phyloP scores from a whole-genome alignment of 2,888 invertebrate species.

The Caenorhabditis sp. region DNA sequence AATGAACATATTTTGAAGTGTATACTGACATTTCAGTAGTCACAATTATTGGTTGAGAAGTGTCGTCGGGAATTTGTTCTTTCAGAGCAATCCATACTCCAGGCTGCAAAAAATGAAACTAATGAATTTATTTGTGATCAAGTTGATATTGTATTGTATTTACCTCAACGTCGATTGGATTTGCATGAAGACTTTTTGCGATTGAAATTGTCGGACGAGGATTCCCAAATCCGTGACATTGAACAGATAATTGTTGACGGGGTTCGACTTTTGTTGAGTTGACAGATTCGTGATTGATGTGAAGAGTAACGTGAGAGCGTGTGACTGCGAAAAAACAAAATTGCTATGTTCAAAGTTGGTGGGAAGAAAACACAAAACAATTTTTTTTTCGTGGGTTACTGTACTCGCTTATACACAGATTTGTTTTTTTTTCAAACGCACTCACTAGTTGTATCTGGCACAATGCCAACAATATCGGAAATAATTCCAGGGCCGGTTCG shows the following conservation, averaged over 20 bases:
- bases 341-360: too few species aligned
- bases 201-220: slow-evolving; percentile 44
- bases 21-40: slow-evolving; percentile 12
- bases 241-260: slow-evolving; percentile 22
- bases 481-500: slow-evolving; percentile 54
- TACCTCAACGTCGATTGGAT: slow-evolving; percentile 33
- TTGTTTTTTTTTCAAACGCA: neutral
- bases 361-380: too few species aligned
- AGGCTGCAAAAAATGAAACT: slow-evolving; percentile 7
- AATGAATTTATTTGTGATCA: too few species aligned
- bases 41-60: neutral
- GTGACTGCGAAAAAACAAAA: slow-evolving; percentile 15
- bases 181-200: slow-evolving; percentile 28
- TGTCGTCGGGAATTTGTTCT: neutral
- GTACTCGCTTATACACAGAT: too few species aligned
- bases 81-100: slow-evolving; percentile 41
- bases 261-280: slow-evolving; percentile 33
- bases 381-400: too few species aligned
- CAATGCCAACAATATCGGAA: slow-evolving; percentile 51
- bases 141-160: too few species aligned
- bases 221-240: slow-evolving; percentile 41
- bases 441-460: slow-evolving; percentile 31
- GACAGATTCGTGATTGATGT: slow-evolving; percentile 10
- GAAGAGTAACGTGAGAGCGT: slow-evolving; percentile 20
- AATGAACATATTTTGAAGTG: slow-evolving; percentile 44